Percentiles rank a stretch among this genome's conserved stretches.
phyloP scores from a whole-genome alignment of 2,113 vertebrate genomes.

The Austrofundulus limnaeus region DNA sequence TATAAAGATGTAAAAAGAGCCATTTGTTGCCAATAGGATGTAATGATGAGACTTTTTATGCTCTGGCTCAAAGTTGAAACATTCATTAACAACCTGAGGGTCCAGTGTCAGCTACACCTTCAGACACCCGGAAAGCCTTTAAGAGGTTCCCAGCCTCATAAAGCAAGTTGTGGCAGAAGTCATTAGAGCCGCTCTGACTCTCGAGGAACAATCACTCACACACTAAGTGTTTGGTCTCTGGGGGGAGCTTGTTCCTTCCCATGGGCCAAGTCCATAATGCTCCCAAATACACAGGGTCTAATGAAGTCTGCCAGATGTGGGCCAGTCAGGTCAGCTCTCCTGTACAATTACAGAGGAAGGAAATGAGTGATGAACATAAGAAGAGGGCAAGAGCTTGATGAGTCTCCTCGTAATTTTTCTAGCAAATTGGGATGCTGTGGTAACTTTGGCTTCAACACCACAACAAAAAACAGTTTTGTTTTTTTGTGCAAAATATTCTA shows the following conservation, averaged over 20 bases:
- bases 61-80: not conserved
- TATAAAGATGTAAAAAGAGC: not conserved
- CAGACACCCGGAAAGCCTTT: slow-evolving; percentile 51
- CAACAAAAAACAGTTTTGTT: slow-evolving; percentile 54
- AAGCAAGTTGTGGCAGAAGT: slow-evolving; percentile 64
- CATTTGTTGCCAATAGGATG: not conserved
- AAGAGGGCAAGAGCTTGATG: slow-evolving; percentile 45
- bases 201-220: slow-evolving; percentile 24
- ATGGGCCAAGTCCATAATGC: slow-evolving; percentile 64
- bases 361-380: slow-evolving; percentile 52
- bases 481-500: slow-evolving; percentile 43
- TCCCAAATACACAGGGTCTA: slow-evolving; percentile 75
- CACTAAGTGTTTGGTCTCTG: slow-evolving; percentile 41
- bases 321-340: slow-evolving; percentile 69
- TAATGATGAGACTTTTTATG: slow-evolving; percentile 5
- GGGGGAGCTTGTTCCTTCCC: slow-evolving; percentile 64
- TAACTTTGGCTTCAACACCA: slow-evolving; percentile 59
- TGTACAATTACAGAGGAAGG: slow-evolving; percentile 73
- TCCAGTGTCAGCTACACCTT: slow-evolving; percentile 46
- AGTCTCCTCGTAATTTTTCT: slow-evolving; percentile 66
- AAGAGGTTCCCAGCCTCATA: slow-evolving; percentile 66
- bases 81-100: slow-evolving; percentile 36
- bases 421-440: slow-evolving; percentile 49
- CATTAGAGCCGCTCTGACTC: slow-evolving; percentile 65
- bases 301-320: slow-evolving; percentile 80